phyloP scores from a whole-genome alignment of 1,140 invertebrate species.

The Brachionus rotundiformis region DNA sequence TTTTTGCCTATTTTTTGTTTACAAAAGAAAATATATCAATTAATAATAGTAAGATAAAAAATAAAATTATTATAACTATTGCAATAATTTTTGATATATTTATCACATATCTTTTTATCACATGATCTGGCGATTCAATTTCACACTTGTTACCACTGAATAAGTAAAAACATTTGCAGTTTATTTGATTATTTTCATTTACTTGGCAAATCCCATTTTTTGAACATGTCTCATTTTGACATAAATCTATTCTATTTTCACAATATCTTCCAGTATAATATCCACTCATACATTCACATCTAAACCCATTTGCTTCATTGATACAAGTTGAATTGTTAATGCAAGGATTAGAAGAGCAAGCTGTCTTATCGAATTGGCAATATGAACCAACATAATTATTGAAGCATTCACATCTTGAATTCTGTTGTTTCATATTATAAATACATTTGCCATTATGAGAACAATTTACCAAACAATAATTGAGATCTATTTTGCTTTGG shows the following conservation, averaged over 20 bases:
- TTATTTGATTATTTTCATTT: background rate
- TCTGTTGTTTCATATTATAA: too few species aligned
- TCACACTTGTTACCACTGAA: background rate
- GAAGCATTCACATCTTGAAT: background rate
- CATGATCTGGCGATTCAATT: background rate
- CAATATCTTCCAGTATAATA: background rate
- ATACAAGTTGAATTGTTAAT: background rate
- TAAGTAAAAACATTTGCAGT: background rate
- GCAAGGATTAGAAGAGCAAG: background rate
- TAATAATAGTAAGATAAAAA: background rate
- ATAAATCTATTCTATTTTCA: background rate
- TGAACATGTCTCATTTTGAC: slow-evolving; percentile 43
- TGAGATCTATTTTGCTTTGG: background rate
- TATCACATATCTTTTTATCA: background rate
- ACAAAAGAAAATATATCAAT: background rate
- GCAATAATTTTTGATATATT: background rate
- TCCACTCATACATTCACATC: background rate
- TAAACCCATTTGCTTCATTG: background rate
- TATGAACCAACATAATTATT: background rate
- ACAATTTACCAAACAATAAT: background rate
- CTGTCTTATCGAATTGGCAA: background rate
- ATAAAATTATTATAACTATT: background rate
- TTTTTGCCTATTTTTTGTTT: too few species aligned
- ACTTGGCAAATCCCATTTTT: background rate
- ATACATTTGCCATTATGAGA: background rate